Evolutionary conservation across 1,140 invertebrate species (phyloP), one percentile per base, ranked within the genome.

Genomic region (Trichonephila inaurata): DNA sequence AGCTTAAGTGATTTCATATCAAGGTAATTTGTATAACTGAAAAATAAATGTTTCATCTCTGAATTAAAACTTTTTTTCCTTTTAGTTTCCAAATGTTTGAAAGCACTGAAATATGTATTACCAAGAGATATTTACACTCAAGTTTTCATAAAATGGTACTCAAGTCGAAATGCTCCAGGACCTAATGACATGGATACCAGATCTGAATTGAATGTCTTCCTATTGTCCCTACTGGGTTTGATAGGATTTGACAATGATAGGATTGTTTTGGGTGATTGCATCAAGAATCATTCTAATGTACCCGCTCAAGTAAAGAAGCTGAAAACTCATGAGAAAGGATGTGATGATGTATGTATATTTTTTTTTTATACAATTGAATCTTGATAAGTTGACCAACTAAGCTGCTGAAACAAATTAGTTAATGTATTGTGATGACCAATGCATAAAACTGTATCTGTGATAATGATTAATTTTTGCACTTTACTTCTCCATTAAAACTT

Each of bases 171-270:
- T 96, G 97, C 98, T 7, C 98, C 98, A 0, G 98, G 98, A 0
- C 97, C 97, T 0, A 97, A 97, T 94, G 97, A 98, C 95, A 96
- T 98, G 81, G 97, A 97, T 61, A 97, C 97, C 0, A 96, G 97
- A 94, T 97, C 97, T 94, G 98, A 99, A 96, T 98, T 98, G 98
- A 96, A 97, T 8, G 96, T 98, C 94, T 99, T 99, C 95, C 96
- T 97, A 66, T 95, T 94, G 44, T 96, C 95, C 94, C 94, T 97
- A 16, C 95, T 96, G 14, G 95, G 95, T 51, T 92, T 97, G 19
- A 96, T 98, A 77, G 97, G 97, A n/a, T 98, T 98, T 95, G 97
- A 98, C 94, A 96, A 97, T 0, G 97, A 97, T 40, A 97, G 96
- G 94, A 95, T 98, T 24, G 95, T 96, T 10, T 94, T 97, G 94